Conservation (phyloP, 2,113 vertebrate genomes). For the Tichodroma muraria region DNA sequence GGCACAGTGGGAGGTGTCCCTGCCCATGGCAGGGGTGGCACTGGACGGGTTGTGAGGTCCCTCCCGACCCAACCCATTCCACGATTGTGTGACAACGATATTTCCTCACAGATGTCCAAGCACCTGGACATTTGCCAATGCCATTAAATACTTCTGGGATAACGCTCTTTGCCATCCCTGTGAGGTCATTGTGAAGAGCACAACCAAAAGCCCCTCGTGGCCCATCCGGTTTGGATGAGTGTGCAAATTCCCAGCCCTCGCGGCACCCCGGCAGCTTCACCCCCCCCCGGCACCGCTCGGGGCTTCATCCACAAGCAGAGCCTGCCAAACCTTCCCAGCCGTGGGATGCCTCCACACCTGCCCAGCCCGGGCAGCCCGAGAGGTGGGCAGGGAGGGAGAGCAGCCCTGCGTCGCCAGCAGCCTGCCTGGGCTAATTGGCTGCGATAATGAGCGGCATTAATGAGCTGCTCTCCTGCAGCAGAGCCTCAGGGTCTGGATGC, state of each 20-base stretch:
- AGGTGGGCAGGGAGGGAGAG: background rate
- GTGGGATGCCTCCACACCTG: rapidly evolving
- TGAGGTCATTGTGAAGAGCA: rapidly evolving
- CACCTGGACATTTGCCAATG: background rate
- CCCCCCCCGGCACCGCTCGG: rapidly evolving
- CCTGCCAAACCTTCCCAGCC: background rate
- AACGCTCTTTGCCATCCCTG: background rate
- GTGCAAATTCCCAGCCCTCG: background rate
- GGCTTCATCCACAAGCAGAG: too few relatives aligned
- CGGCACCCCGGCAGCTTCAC: background rate
- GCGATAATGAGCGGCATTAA: background rate
- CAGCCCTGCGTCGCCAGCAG: rapidly evolving
- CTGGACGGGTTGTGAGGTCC: too few relatives aligned
- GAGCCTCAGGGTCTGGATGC: background rate
- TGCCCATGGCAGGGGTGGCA: background rate
- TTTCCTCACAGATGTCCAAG: background rate
- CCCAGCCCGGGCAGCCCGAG: too few relatives aligned
- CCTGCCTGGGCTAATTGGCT: background rate
- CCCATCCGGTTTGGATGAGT: too few relatives aligned
- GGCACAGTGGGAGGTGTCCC: background rate
- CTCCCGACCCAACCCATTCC: background rate
- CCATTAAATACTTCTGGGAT: background rate
- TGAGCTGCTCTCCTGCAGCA: background rate
- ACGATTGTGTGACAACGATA: rapidly evolving
- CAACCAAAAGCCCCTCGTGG: too few relatives aligned